Conservation (phyloP, 2,797 vertebrate genomes). For the Anisognathus igniventris region DNA sequence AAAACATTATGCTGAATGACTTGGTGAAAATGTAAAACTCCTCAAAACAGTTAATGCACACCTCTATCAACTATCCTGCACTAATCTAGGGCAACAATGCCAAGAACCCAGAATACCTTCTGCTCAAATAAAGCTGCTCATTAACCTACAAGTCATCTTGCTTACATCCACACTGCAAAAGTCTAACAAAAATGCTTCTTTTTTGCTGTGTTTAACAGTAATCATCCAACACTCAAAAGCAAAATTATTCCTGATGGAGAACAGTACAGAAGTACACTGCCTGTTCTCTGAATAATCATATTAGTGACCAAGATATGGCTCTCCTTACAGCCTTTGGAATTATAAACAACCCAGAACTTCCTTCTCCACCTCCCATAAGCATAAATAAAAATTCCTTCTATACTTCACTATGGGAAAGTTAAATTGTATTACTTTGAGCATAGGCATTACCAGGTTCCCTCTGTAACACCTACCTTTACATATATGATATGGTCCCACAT, state of each 20-base stretch:
- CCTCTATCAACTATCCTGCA: not conserved
- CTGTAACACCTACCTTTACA: constrained; percentile 86
- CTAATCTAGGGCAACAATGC: not conserved
- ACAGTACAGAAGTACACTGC: not conserved
- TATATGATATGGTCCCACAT: constrained; percentile 97
- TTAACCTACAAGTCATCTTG: not conserved
- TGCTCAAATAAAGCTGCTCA: not conserved
- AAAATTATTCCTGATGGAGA: not conserved
- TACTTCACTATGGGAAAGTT: not conserved
- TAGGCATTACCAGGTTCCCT: not conserved
- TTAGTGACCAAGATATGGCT: not conserved
- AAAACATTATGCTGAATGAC: not conserved
- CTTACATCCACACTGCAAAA: not conserved
- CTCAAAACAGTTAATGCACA: not conserved
- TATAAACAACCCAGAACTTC: not conserved
- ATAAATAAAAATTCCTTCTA: not conserved
- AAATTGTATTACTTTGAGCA: not conserved
- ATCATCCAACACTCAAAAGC: not conserved
- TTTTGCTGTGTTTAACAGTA: not conserved
- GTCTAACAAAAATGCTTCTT: not conserved
- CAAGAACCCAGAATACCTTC: not conserved
- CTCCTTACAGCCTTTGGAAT: not conserved
- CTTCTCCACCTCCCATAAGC: not conserved
- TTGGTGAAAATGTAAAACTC: not conserved
- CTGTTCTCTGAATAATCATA: not conserved